These are phyloP conservation scores for Drosophila sproati DNA, from an alignment of 1,140 invertebrate genomes.

Conservation along the genomic window DNA sequence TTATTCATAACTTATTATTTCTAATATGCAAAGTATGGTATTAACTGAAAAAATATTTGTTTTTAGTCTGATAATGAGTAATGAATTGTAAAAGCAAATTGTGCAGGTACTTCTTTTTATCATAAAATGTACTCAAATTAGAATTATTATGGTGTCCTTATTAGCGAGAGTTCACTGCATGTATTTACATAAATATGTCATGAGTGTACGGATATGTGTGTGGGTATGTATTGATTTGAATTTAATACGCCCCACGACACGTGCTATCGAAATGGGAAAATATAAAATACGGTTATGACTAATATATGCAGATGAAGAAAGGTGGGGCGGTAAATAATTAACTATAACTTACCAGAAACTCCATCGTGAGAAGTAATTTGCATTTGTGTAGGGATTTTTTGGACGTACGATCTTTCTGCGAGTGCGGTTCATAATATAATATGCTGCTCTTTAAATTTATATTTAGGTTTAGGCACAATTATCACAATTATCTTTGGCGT, in stretches of 20 bases:
- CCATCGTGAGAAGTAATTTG: constrained; percentile 77
- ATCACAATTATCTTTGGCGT: constrained; percentile 27
- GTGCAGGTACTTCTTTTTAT: too few species aligned
- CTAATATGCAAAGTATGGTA: too few species aligned
- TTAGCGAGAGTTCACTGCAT: background rate
- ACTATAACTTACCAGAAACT: constrained; percentile 75
- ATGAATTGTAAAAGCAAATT: too few species aligned
- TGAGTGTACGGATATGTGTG: background rate
- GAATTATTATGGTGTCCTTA: background rate
- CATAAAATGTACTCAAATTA: too few species aligned
- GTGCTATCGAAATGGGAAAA: constrained; percentile 45
- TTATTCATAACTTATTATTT: too few species aligned
- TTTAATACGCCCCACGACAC: constrained; percentile 52
- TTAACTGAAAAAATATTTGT: too few species aligned
- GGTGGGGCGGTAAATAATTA: background rate
- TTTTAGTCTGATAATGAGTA: too few species aligned
- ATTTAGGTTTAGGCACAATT: constrained; percentile 16
- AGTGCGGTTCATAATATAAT: constrained; percentile 81
- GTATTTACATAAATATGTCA: background rate
- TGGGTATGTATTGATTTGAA: background rate
- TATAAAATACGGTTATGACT: constrained; percentile 58
- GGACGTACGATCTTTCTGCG: constrained; percentile 73
- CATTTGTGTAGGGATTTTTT: constrained; percentile 75
- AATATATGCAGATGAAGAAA: constrained; percentile 8
- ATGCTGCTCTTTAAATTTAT: constrained; percentile 16